Evolutionary conservation across 1,140 invertebrate genomes (phyloP).

Genomic region (Calycopis cecrops): DNA sequence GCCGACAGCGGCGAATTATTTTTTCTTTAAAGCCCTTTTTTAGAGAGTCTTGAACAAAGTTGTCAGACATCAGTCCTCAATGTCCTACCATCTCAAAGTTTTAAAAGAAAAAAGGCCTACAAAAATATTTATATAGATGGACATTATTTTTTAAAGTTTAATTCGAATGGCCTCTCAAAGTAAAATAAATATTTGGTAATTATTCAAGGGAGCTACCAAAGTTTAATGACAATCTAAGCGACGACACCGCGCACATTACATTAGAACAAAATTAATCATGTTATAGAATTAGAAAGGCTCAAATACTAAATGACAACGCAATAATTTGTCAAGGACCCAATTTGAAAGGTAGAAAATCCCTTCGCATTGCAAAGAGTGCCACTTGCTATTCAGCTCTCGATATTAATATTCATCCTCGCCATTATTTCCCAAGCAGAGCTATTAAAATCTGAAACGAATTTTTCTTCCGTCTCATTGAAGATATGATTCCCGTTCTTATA

Average conservation of each 20-base stretch:
- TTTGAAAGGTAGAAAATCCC: constrained; percentile 37
- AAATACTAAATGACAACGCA: constrained; percentile 3
- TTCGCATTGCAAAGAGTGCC: constrained; percentile 54
- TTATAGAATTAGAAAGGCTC: neutral
- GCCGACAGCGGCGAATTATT: no score
- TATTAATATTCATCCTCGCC: constrained; percentile 59
- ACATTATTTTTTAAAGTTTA: no score
- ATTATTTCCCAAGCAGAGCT: constrained; percentile 51
- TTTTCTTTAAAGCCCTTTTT: no score
- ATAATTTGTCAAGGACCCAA: constrained; percentile 22
- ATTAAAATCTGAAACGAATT: constrained; percentile 44
- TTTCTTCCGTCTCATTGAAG: constrained; percentile 39
- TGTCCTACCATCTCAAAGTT: no score
- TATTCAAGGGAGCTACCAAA: no score
- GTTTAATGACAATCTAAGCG: no score
- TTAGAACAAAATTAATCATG: neutral
- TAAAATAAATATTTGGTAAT: no score
- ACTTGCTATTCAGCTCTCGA: constrained; percentile 35
- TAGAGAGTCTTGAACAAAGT: no score
- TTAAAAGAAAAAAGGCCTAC: no score
- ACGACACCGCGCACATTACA: neutral
- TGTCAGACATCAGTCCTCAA: no score
- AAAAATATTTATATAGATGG: no score
- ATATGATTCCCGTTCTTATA: constrained; percentile 36
- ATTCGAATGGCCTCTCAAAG: no score